phyloP scores from a whole-genome alignment of 2,113 vertebrate genomes.

The Triplophysa rosa region DNA sequence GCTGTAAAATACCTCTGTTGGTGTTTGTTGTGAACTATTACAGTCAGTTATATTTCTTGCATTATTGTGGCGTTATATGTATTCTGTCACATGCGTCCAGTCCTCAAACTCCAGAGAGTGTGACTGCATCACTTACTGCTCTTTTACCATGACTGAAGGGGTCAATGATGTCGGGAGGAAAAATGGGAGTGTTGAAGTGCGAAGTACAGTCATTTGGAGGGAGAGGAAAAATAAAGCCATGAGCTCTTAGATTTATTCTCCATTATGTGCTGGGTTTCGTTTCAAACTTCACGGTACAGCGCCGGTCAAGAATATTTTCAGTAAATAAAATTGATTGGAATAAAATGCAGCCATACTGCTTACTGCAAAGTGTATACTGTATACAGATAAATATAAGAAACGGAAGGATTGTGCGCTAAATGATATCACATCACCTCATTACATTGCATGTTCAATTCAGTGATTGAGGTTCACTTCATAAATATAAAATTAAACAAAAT shows the following conservation, averaged over 20 bases:
- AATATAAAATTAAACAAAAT: too few relatives aligned
- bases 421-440: neutral
- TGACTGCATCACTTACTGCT: conserved; percentile 21
- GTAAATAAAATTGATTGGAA: too few relatives aligned
- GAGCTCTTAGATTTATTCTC: neutral
- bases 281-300: conserved; percentile 12
- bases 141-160: conserved; percentile 23
- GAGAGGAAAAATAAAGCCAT: conserved; percentile 13
- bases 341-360: too few relatives aligned
- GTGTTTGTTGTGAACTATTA: neutral
- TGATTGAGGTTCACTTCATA: too few relatives aligned
- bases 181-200: conserved; percentile 10
- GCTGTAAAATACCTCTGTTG: neutral
- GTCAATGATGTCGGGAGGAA: conserved; percentile 27
- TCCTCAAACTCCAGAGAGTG: neutral
- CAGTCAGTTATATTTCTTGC: neutral
- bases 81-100: neutral
- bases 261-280: conserved; percentile 14
- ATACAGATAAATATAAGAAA: too few relatives aligned
- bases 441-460: neutral
- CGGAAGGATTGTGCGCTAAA: too few relatives aligned
- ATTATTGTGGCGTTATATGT: neutral
- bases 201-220: conserved; percentile 19
- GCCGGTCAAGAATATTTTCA: conserved; percentile 11
- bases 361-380: too few relatives aligned